Base-by-base conservation (phyloP, 2,113 vertebrate genomes). In the Dipodomys spectabilis region DNA sequence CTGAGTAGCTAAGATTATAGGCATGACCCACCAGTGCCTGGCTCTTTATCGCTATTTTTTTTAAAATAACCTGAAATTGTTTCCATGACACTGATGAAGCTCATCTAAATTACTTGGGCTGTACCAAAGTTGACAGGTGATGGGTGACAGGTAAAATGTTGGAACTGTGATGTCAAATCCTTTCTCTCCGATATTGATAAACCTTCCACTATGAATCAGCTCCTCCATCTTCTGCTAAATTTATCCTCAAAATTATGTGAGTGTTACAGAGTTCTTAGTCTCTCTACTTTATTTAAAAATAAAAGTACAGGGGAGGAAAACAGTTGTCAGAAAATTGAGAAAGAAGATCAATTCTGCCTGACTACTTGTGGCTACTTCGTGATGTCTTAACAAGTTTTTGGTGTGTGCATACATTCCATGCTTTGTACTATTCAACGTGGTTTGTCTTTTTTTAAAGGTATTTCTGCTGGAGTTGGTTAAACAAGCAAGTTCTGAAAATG, bases 1-100 rank as follows among this genome's bases (percentile, higher is more conserved):
- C 53, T 57, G 53, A 57, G 49, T 49, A 49, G 49, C 49, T 49
- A 49, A 12, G 49, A 49, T 49, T 57, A 57, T 13, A 57, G 53
- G 53, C 53, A 57, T 57, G 53, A 57, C 11, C 53, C 53, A 57
- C 53, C 15, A 57, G 53, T 57, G 53, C 53, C 53, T 57, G 53
- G 53, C 53, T 90, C 82, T 96, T 25, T 0, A 80, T 92, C 32
- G 7, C 88, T 91, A 81, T 88, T 96, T 92, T 78, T 39, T 49
- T 49, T 49, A 1, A 91, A 85, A 92, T 86, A 95, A 83, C 85
- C 32, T 96, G 81, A 77, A 95, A 79, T 96, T 96, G 28, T 44
- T 71, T 65, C 9, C 30, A 44, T 45, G 27, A 88, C n/a, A 35
- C 68, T 65, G 60, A 94, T 71, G 78, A 81, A 75, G 45, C 79